phyloP scores from a whole-genome alignment of 2,113 vertebrate genomes.

The Chauna torquata region DNA sequence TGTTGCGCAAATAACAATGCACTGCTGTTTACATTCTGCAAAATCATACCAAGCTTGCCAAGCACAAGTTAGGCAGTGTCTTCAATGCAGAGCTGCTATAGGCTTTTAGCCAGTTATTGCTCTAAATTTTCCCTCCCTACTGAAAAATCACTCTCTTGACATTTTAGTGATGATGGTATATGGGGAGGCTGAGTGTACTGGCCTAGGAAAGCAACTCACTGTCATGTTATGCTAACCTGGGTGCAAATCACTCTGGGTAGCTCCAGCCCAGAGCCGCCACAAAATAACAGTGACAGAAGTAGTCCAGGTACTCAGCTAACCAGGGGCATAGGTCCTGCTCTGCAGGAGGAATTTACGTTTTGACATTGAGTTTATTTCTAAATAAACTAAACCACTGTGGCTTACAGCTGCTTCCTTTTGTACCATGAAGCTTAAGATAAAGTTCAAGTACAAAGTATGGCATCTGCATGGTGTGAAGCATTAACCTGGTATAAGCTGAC shows the following conservation, averaged over 20 bases:
- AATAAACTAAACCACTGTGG: background rate
- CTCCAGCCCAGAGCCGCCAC: background rate
- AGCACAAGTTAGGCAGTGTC: background rate
- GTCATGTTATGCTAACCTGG: background rate
- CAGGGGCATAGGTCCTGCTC: background rate
- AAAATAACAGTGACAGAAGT: background rate
- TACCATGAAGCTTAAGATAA: background rate
- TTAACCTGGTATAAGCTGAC: background rate
- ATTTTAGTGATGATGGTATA: background rate
- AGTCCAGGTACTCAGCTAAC: background rate
- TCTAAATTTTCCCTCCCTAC: background rate
- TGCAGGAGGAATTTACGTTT: background rate
- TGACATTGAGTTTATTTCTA: background rate
- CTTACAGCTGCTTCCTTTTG: background rate
- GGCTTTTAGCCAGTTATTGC: background rate
- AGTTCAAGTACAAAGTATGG: background rate
- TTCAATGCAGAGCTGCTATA: background rate
- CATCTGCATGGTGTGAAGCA: background rate
- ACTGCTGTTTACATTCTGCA: background rate
- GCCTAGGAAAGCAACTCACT: background rate
- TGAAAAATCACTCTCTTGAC: background rate
- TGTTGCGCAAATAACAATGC: too few species aligned
- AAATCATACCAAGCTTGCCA: background rate
- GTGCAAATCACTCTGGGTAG: background rate
- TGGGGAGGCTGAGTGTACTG: background rate